phyloP scores from a whole-genome alignment of 2,113 vertebrate species.

The Lethenteron camtschaticum region DNA sequence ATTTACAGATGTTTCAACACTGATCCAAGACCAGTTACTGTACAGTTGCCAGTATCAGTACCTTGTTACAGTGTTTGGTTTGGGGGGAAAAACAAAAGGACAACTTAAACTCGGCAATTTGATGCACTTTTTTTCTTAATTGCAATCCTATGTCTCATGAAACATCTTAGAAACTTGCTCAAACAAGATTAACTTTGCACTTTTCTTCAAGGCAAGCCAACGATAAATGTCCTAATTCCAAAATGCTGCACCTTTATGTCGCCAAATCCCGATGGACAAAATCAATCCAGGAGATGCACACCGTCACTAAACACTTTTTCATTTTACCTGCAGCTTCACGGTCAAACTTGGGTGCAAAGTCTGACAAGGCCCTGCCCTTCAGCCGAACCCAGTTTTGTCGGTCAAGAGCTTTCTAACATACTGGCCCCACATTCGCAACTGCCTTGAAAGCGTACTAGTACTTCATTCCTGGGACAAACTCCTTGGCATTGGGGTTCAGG shows the following conservation, averaged over 20 bases:
- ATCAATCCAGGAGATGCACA: background rate
- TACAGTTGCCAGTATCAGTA: background rate
- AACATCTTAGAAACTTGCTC: too few relatives aligned
- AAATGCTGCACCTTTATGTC: background rate
- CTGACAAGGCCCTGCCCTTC: too few relatives aligned
- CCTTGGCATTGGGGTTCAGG: constrained; percentile 92
- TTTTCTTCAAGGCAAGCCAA: background rate
- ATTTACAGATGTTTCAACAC: background rate
- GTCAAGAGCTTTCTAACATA: too few relatives aligned
- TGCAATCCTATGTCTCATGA: too few relatives aligned
- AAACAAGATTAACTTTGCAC: too few relatives aligned
- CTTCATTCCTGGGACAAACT: constrained; percentile 88
- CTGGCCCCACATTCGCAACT: too few relatives aligned
- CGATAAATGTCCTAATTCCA: background rate
- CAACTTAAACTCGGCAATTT: background rate
- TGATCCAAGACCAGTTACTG: background rate
- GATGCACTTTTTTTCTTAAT: background rate
- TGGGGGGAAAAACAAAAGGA: background rate
- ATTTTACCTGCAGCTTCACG: too few relatives aligned
- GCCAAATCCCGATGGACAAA: background rate
- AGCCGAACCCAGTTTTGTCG: too few relatives aligned
- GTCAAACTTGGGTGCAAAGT: too few relatives aligned
- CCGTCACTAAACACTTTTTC: background rate
- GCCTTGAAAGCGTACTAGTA: constrained; percentile 24
- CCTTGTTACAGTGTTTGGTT: background rate